Conservation (phyloP, 1,140 invertebrate genomes). For the Drosophila nasuta region DNA sequence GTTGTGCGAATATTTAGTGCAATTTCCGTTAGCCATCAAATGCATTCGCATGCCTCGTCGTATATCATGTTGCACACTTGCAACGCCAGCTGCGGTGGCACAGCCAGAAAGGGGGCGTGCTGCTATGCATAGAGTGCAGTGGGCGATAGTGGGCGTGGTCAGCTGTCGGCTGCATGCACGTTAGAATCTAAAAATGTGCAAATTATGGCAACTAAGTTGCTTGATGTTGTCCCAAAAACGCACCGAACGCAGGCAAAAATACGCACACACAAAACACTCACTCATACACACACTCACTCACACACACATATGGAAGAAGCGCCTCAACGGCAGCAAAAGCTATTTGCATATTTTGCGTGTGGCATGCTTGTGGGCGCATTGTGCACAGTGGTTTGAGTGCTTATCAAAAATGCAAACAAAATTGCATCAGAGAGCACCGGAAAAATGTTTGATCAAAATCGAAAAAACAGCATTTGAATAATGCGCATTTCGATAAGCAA, state of each 20-base stretch:
- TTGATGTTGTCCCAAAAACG: conserved; percentile 54
- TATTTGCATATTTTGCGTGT: conserved; percentile 58
- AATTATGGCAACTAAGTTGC: conserved; percentile 81
- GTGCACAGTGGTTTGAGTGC: conserved; percentile 52
- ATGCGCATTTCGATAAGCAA: conserved; percentile 12
- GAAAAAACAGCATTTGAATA: conserved; percentile 26
- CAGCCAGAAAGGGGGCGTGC: too few species aligned
- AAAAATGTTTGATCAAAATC: not conserved
- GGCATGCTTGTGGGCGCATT: conserved; percentile 67
- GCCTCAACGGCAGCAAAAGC: conserved; percentile 15
- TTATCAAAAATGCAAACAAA: conserved; percentile 40
- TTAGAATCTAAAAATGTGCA: conserved; percentile 67
- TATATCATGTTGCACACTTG: conserved; percentile 45
- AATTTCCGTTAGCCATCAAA: conserved; percentile 74
- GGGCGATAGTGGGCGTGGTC: conserved; percentile 16
- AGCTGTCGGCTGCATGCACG: conserved; percentile 67
- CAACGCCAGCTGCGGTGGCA: not conserved
- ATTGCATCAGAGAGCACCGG: conserved; percentile 24
- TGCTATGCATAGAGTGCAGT: too few species aligned
- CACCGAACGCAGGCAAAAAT: conserved; percentile 15
- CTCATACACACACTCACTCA: not conserved
- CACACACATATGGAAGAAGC: not conserved
- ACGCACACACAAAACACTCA: conserved; percentile 14
- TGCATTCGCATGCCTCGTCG: conserved; percentile 56
- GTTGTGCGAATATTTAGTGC: conserved; percentile 57